Evolutionary conservation across 2,888 invertebrate genomes (phyloP).

Genomic region (Germaria angustata): DNA sequence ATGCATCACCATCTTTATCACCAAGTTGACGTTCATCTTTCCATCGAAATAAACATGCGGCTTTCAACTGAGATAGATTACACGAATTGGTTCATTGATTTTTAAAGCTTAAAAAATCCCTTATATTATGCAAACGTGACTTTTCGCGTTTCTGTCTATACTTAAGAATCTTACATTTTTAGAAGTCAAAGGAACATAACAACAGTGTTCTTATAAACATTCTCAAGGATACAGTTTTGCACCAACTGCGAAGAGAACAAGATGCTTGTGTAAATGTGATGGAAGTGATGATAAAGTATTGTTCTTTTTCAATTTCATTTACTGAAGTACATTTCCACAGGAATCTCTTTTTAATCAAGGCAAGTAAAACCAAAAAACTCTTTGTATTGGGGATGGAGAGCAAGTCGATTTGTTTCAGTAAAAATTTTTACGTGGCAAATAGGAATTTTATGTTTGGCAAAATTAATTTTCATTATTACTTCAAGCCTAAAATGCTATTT

Average conservation of each 20-base stretch:
- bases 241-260: background rate
- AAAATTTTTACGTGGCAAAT: background rate
- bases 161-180: background rate
- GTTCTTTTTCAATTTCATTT: background rate
- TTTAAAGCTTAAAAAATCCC: conserved; percentile 1
- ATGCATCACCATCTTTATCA: background rate
- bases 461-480: too few relatives aligned
- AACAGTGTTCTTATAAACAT: background rate
- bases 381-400: background rate
- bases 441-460: background rate
- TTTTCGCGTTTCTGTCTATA: conserved; percentile 24
- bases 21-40: too few relatives aligned
- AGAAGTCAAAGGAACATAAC: background rate
- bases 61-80: conserved; percentile 1
- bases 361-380: background rate
- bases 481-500: too few relatives aligned
- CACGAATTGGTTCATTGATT: background rate
- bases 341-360: background rate
- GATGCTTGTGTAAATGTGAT: background rate
- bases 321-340: background rate
- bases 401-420: background rate
- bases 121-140: conserved; percentile 54
- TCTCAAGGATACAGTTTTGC: background rate
- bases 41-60: conserved; percentile 1
- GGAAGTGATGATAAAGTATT: background rate